phyloP scores from a whole-genome alignment of 2,888 invertebrate genomes.

The Sinohyriopsis cumingii region DNA sequence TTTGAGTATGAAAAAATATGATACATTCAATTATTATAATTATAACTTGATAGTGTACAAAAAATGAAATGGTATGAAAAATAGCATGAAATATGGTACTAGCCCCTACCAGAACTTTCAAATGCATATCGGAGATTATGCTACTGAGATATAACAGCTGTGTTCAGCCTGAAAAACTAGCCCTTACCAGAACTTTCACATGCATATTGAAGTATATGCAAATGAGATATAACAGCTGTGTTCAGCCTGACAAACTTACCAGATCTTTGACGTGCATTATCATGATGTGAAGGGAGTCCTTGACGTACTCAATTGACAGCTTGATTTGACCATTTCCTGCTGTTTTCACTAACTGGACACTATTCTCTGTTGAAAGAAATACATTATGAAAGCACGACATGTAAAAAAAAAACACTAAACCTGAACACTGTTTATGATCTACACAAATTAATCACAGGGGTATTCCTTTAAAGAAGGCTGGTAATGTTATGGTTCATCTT shows the following conservation, averaged over 20 bases:
- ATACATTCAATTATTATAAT: too few species aligned
- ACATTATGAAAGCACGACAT: not conserved
- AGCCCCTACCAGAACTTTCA: slow-evolving; percentile 83
- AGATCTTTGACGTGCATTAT: slow-evolving; percentile 92
- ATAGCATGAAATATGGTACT: too few species aligned
- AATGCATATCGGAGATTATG: slow-evolving; percentile 86
- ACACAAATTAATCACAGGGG: too few species aligned
- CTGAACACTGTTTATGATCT: too few species aligned
- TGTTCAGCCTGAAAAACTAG: not conserved
- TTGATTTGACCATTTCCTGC: slow-evolving; percentile 81
- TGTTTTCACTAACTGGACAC: slow-evolving; percentile 28
- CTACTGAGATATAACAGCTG: slow-evolving; percentile 67
- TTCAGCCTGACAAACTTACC: slow-evolving; percentile 62
- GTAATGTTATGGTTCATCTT: too few species aligned
- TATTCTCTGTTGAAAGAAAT: slow-evolving; percentile 39
- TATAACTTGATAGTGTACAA: too few species aligned
- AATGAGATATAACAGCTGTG: too few species aligned
- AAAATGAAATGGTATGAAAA: too few species aligned
- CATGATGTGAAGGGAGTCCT: slow-evolving; percentile 83
- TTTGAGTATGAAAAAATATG: too few species aligned
- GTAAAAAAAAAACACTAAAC: too few species aligned
- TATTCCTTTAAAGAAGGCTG: too few species aligned
- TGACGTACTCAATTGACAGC: slow-evolving; percentile 83
- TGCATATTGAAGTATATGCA: not conserved
- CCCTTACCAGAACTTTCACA: not conserved